Conservation (phyloP, 1,140 invertebrate species). For the Philopotamus ludificatus region DNA sequence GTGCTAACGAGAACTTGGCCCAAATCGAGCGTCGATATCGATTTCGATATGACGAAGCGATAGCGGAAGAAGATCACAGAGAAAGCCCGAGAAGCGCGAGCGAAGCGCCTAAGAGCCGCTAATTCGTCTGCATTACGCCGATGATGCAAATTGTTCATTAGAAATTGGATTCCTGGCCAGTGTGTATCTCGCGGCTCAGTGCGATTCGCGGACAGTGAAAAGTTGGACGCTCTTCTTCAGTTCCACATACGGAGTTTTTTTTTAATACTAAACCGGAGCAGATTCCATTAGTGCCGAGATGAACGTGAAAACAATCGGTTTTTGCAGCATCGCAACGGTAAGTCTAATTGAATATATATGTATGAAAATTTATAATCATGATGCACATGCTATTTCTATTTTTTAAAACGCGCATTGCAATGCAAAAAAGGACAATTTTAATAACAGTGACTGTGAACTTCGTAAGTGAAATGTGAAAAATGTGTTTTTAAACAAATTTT, state of each 20-base stretch:
- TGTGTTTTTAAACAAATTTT: too few species aligned
- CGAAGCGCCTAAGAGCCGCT: background rate
- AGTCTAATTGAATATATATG: background rate
- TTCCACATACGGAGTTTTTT: background rate
- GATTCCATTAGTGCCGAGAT: background rate
- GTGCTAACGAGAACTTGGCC: conserved; percentile 20
- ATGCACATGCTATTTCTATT: too few species aligned
- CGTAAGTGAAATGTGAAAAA: too few species aligned
- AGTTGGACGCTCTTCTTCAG: conserved; percentile 6
- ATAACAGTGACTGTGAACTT: too few species aligned
- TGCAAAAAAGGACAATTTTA: too few species aligned
- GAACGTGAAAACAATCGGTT: background rate
- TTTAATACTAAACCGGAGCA: too few species aligned
- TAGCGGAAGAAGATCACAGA: conserved; percentile 1
- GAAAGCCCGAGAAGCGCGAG: conserved; percentile 1
- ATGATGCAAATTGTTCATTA: conserved; percentile 22
- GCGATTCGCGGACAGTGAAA: background rate
- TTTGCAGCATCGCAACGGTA: background rate
- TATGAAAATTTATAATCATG: too few species aligned
- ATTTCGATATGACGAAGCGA: conserved; percentile 2
- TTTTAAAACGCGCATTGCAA: too few species aligned
- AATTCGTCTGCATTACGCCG: background rate
- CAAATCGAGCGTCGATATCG: conserved; percentile 7
- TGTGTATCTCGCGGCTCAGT: background rate
- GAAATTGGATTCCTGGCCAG: conserved; percentile 13